Base-by-base conservation (phyloP, 1,140 invertebrate genomes). In the Polypedilum pembai region DNA sequence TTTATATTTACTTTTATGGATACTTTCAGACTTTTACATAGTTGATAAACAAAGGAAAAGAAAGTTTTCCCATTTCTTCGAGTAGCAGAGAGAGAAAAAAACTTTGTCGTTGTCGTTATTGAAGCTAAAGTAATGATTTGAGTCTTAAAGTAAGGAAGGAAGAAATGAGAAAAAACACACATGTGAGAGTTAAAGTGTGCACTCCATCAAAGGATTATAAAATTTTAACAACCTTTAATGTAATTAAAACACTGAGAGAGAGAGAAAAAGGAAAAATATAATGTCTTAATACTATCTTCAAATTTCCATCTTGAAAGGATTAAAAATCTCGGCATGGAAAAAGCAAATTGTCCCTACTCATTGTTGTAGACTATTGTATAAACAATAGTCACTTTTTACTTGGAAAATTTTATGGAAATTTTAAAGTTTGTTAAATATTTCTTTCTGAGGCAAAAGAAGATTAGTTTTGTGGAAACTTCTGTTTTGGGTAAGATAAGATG, bases 131-230 rank as follows among this genome's bases (percentile, higher is more conserved):
- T n/a, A 56, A n/a, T n/a, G 45, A 12, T 4, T 56, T 56, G n/a
- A 56, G 12, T 12, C 12, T 3, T 12, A 56, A 56, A n/a, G 12
- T 4, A 56, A 56, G 12, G n/a, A 56, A 56, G 45, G 45, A 56
- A 56, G 65, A 69, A 69, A 18, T 69, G 65, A 10, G 65, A 69
- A 21, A 17, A 7, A 18, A 69, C 17, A 69, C 65, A 69, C 65
- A 69, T 69, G 45, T 56, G 45, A 56, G 5, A 33, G 24, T 33
- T 33, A 33, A 33, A 33, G 24, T 33, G 24, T 33, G 65, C 65
- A 20, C 20, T 69, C 65, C 17, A 69, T 69, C 65, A 69, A 69
- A 69, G 65, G 65, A 69, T 69, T 69, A 69, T 69, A 69, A 69
- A 56, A 56, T 56, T 69, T 69, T 69, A 20, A 18, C 65, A 69